phyloP scores from a whole-genome alignment of 92 coral and sea anemone species.

The Actinernus sp. region DNA sequence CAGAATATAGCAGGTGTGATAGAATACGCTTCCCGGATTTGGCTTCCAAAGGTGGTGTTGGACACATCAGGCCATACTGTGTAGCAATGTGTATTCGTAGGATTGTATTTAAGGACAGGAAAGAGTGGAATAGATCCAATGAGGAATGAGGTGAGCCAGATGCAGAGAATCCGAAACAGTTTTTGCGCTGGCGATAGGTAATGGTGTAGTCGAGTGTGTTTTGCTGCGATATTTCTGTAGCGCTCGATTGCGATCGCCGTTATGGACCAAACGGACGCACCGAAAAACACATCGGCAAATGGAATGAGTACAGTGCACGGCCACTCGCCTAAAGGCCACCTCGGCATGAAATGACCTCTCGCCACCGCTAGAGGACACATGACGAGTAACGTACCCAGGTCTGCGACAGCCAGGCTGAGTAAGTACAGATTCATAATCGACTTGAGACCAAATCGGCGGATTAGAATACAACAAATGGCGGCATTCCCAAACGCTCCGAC shows the following conservation, averaged over 20 bases:
- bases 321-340: conserved; percentile 73
- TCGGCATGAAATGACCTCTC: conserved; percentile 56
- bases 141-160: conserved; percentile 45
- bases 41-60: conserved; percentile 34
- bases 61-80: conserved; percentile 68
- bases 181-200: no score
- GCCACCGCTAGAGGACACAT: conserved; percentile 72
- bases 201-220: no score
- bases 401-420: conserved; percentile 82
- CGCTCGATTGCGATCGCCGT: conserved; percentile 78
- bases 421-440: conserved; percentile 67
- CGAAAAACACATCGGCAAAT: conserved; percentile 51
- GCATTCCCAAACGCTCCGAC: conserved; percentile 69
- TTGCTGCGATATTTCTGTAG: conserved; percentile 71
- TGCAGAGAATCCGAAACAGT: no score
- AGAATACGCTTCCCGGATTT: conserved; percentile 50
- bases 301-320: conserved; percentile 62
- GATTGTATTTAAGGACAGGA: conserved; percentile 15
- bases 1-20: conserved; percentile 56
- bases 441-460: conserved; percentile 56
- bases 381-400: conserved; percentile 57
- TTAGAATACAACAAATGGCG: conserved; percentile 56
- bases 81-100: conserved; percentile 33
- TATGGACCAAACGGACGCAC: conserved; percentile 85
- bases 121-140: conserved; percentile 66